These are phyloP conservation scores for Cardiocondyla obscurior DNA, from an alignment of 1,140 invertebrate genomes.

Conservation along the genomic window DNA sequence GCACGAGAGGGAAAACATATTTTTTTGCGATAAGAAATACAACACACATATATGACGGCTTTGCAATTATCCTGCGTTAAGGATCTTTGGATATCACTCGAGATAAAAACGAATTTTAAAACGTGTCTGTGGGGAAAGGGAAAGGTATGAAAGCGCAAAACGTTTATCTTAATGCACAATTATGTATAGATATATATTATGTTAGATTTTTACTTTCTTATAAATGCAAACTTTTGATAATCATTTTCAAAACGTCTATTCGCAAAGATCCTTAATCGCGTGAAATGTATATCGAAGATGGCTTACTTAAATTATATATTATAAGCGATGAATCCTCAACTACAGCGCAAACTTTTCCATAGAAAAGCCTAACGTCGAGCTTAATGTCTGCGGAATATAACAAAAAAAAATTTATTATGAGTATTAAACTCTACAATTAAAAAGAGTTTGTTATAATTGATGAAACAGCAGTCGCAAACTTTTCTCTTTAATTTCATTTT, in stretches of 20 bases:
- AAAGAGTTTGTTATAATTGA: neutral
- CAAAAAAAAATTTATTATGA: neutral
- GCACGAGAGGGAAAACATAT: constrained; percentile 3
- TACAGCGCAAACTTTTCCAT: neutral
- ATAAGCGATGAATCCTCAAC: neutral
- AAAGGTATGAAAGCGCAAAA: neutral
- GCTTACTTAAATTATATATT: neutral
- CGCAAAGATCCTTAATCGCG: constrained; percentile 43
- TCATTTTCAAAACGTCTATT: too few species aligned
- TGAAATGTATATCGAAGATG: constrained; percentile 56
- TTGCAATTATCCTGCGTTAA: constrained; percentile 17
- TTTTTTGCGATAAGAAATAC: constrained; percentile 37
- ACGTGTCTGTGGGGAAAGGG: too few species aligned
- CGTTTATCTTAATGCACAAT: neutral
- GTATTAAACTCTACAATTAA: neutral
- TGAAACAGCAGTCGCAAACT: neutral
- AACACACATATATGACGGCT: constrained; percentile 22
- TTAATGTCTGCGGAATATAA: neutral
- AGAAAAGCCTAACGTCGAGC: neutral
- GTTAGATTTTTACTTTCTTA: too few species aligned
- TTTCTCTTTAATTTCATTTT: neutral
- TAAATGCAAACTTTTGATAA: too few species aligned
- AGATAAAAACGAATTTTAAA: neutral
- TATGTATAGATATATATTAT: neutral
- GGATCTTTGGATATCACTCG: neutral